A percentile compares a stretch with the other conserved stretches of the same genome.
Conservation (phyloP, 2,113 vertebrate genomes). For the Pelusios castaneus region DNA sequence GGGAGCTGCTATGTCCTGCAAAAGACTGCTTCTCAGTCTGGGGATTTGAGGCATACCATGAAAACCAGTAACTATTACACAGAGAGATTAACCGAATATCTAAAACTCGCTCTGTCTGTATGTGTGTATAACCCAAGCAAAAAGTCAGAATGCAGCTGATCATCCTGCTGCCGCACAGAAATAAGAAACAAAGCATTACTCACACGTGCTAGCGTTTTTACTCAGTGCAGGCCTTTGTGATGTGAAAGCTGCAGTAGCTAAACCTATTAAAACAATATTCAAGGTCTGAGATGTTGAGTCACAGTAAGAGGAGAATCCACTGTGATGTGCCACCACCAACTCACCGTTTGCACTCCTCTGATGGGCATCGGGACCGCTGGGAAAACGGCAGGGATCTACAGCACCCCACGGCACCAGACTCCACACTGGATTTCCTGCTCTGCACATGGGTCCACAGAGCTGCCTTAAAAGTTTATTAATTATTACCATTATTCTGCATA, state of each 20-base stretch:
- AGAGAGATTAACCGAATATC: neutral
- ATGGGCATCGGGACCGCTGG: neutral
- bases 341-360: neutral
- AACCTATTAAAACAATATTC: neutral
- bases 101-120: neutral
- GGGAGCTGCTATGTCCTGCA: neutral
- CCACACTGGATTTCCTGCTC: neutral
- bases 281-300: neutral
- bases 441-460: neutral
- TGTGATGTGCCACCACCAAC: neutral
- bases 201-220: neutral
- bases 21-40: neutral
- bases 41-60: neutral
- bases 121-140: neutral
- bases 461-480: neutral
- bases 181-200: constrained; percentile 35
- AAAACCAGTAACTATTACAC: neutral
- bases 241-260: neutral
- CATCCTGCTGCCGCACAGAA: neutral
- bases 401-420: neutral
- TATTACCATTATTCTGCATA: neutral
- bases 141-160: constrained; percentile 22
- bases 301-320: neutral
- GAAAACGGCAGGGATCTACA: neutral
- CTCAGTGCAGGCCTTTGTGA: constrained; percentile 21